Evolutionary conservation across 2,113 vertebrate genomes (phyloP).

Genomic region (Centrocercus urophasianus): DNA sequence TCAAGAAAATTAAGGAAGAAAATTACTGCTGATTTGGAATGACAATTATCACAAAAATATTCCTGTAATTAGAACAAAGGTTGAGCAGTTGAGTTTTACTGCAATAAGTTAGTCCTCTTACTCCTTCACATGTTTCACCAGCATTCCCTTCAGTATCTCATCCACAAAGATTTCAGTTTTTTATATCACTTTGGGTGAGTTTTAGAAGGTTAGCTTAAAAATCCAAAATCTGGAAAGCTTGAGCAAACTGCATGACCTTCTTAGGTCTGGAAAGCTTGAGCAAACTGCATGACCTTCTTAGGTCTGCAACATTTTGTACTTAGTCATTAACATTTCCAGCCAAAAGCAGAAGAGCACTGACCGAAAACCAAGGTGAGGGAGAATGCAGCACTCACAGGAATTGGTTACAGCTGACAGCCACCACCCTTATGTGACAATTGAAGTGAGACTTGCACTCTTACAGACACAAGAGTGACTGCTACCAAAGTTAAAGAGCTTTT

Average conservation of each 20-base stretch:
- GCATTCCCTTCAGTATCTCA: not conserved
- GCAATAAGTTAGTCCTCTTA: not conserved
- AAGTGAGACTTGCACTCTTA: not conserved
- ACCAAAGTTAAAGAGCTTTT: slow-evolving; percentile 6
- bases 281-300: slow-evolving; percentile 31
- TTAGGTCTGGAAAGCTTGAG: not conserved
- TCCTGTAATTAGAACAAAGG: not conserved
- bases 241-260: slow-evolving; percentile 5
- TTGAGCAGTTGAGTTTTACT: not conserved
- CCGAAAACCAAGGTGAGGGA: not conserved
- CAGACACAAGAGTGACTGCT: not conserved
- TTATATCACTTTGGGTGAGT: not conserved
- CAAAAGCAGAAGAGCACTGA: slow-evolving; percentile 7
- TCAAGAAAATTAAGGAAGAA: not conserved
- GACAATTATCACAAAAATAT: not conserved
- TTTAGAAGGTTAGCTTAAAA: not conserved
- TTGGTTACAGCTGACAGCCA: not conserved
- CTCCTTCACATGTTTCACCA: not conserved
- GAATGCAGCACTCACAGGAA: not conserved
- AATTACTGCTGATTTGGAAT: not conserved
- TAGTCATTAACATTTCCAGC: slow-evolving; percentile 38
- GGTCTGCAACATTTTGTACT: not conserved
- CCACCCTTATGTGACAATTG: not conserved
- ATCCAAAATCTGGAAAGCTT: not conserved
- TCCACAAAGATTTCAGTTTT: not conserved